These are phyloP conservation scores for Patiria miniata DNA, from an alignment of 35 echinoderm and acorn worm species.

Conservation along the genomic window DNA sequence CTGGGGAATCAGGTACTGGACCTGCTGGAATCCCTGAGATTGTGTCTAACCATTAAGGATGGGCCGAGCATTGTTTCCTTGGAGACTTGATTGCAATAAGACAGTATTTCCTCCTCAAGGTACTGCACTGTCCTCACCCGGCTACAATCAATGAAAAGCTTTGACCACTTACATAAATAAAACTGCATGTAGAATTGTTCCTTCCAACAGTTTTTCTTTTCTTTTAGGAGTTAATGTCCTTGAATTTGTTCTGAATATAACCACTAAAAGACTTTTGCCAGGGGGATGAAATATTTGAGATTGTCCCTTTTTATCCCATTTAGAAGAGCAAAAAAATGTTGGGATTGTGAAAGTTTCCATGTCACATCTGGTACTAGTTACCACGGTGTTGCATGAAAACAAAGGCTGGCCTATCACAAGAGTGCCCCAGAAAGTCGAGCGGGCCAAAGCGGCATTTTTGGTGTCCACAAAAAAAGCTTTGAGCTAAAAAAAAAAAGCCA, in stretches of 20 bases:
- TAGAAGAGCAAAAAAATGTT: no score
- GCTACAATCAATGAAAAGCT: neutral
- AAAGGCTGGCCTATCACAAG: constrained; percentile 18
- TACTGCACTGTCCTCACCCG: neutral
- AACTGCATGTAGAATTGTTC: no score
- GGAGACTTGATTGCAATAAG: neutral
- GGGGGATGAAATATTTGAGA: no score
- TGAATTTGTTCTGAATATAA: no score
- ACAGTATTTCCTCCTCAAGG: neutral
- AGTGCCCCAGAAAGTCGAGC: constrained; percentile 4
- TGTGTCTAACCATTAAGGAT: neutral
- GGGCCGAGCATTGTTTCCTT: neutral
- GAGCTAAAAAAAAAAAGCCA: neutral
- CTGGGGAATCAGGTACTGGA: neutral
- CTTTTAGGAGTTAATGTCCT: no score
- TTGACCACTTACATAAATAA: no score
- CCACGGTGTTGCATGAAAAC: constrained; percentile 16
- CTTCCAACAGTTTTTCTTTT: no score
- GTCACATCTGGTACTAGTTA: constrained; percentile 14
- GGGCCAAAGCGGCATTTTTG: neutral
- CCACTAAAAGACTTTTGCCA: no score
- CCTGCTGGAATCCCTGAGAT: neutral
- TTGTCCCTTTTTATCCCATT: no score
- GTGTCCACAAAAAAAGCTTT: neutral
- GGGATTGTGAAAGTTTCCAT: no score